Evolutionary conservation across 2,113 vertebrate genomes (phyloP), one percentile per base, ranked within the genome.

Genomic region (Bufo gargarizans): DNA sequence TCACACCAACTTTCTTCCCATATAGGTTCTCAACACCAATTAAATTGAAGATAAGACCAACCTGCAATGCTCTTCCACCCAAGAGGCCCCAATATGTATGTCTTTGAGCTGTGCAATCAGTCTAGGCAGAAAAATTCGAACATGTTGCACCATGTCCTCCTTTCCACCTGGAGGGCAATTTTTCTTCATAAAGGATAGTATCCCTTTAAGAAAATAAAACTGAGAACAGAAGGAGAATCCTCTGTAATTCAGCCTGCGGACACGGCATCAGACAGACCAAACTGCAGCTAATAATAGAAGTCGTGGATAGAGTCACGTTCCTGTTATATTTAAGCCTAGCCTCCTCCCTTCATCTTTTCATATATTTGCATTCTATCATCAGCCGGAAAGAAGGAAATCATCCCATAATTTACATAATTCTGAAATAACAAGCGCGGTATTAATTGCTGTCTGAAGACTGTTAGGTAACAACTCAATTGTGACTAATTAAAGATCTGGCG

Each of bases 401-500:
- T 56, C 55, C 72, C n/a, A 67, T 89, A 22, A 91, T 90, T 89
- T 90, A 56, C 80, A 86, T 86, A 90, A 87, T 89, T 88, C 88
- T 78, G 74, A 55, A 53, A 88, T 86, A 89, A 88, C 85, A 76
- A 82, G 87, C 43, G 16, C 71, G 69, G 58, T 90, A 76, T 90
- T 88, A 88, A 84, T 82, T 83, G 43, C 77, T 82, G 77, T 53
- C 53, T 69, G 84, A 91, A 89, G 87, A 84, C 59, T 89, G 83
- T 86, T 89, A 88, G 71, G 81, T 86, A 90, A 82, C 77, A 84
- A 89, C 58, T 90, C 89, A 88, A 58, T 59, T 53, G 63, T 85
- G 82, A 84, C 89, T 90, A 91, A 87, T 88, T 91, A 90, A 88
- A 86, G 85, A 88, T 74, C 74, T 69, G 47, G 87, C 88, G 85